These are phyloP conservation scores for Drosophila tristis DNA, from an alignment of 1,140 invertebrate genomes.

Conservation along the genomic window DNA sequence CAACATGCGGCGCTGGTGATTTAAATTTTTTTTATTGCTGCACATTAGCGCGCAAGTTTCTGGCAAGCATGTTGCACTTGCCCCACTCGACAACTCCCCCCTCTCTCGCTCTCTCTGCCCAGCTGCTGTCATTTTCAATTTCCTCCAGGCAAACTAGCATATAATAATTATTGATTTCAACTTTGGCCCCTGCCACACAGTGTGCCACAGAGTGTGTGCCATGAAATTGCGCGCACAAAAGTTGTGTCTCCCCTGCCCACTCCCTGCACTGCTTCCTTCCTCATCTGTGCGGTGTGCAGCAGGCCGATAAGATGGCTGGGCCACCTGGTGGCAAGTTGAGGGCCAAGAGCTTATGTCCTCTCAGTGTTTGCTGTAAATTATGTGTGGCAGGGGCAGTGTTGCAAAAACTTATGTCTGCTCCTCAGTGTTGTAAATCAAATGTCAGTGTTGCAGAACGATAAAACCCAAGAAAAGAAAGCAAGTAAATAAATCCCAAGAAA, in stretches of 20 bases:
- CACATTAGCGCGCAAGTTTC: slow-evolving; percentile 77
- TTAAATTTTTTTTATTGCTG: slow-evolving; percentile 72
- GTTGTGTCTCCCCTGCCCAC: slow-evolving; percentile 13
- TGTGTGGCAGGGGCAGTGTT: no score
- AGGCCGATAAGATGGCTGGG: slow-evolving; percentile 39
- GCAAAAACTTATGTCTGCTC: slow-evolving; percentile 9
- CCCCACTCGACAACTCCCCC: slow-evolving; percentile 1
- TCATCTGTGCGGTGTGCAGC: slow-evolving; percentile 21
- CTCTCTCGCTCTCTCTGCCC: not conserved
- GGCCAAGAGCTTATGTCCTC: no score
- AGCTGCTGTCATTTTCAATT: slow-evolving; percentile 40
- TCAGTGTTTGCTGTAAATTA: no score
- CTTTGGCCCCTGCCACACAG: slow-evolving; percentile 43
- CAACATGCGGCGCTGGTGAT: slow-evolving; percentile 68
- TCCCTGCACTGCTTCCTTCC: not conserved
- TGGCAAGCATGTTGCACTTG: slow-evolving; percentile 69
- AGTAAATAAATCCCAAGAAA: slow-evolving; percentile 26
- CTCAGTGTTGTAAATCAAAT: slow-evolving; percentile 10
- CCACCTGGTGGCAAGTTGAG: no score
- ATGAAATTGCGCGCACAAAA: slow-evolving; percentile 61
- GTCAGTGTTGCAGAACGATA: slow-evolving; percentile 12
- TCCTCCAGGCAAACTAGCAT: slow-evolving; percentile 47
- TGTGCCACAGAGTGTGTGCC: slow-evolving; percentile 23
- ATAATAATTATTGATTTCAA: slow-evolving; percentile 79
- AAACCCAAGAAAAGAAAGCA: slow-evolving; percentile 1